Percentiles rank a stretch among this genome's conserved stretches.
phyloP scores from a whole-genome alignment of 2,113 vertebrate species.

The Prunella himalayana region DNA sequence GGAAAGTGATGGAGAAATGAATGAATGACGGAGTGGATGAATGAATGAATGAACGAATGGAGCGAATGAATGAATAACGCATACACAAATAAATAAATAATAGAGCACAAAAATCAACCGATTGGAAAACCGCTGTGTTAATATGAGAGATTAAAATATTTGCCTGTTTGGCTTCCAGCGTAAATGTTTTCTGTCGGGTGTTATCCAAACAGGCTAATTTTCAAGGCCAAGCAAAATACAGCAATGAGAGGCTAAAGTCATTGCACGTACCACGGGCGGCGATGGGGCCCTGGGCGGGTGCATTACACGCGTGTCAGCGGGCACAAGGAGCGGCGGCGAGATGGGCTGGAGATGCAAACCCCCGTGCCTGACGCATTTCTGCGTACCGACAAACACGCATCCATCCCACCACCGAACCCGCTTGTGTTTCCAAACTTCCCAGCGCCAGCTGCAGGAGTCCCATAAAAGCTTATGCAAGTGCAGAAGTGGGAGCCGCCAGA shows the following conservation, averaged over 20 bases:
- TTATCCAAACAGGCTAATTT: slow-evolving; percentile 46
- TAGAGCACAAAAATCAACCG: not conserved
- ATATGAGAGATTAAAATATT: slow-evolving; percentile 59
- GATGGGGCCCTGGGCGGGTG: not conserved
- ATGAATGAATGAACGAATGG: not conserved
- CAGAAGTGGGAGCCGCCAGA: not conserved
- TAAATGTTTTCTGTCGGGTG: slow-evolving; percentile 35
- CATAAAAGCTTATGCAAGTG: not conserved
- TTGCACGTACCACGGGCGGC: fast-evolving
- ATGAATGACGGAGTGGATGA: not conserved
- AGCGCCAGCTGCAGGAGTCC: not conserved
- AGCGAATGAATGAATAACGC: slow-evolving; percentile 11
- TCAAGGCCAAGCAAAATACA: slow-evolving; percentile 32
- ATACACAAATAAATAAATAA: slow-evolving; percentile 48
- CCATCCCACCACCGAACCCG: not conserved
- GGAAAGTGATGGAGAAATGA: not conserved
- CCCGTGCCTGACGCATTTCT: fast-evolving
- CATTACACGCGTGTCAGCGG: not conserved
- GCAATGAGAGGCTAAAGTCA: not conserved
- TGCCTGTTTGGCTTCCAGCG: slow-evolving; percentile 46
- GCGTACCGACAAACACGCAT: fast-evolving
- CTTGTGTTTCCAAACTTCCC: not conserved
- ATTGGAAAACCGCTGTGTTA: slow-evolving; percentile 43
- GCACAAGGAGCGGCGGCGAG: not conserved
- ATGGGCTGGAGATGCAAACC: fast-evolving